phyloP scores from a whole-genome alignment of 2,113 vertebrate genomes.

The Rhagologus leucostigma region DNA sequence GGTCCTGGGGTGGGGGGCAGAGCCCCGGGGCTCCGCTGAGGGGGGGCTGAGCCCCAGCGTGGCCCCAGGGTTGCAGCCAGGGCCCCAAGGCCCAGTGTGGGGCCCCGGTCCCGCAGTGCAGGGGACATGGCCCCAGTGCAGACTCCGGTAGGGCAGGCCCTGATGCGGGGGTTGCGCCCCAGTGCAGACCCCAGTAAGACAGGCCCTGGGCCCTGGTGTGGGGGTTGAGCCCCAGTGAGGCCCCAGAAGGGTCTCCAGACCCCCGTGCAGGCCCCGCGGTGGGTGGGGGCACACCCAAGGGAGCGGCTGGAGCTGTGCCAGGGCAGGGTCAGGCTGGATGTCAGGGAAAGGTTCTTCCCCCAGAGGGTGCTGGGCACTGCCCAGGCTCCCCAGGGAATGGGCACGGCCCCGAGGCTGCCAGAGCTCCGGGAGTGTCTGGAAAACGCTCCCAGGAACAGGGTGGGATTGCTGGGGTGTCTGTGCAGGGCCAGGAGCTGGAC shows the following conservation, averaged over 20 bases:
- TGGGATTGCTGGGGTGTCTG: not conserved
- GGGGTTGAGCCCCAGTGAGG: not conserved
- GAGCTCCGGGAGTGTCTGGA: not conserved
- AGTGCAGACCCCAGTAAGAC: not conserved
- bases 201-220: not conserved
- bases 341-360: not conserved
- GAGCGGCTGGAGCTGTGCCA: not conserved
- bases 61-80: not conserved
- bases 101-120: too few species aligned
- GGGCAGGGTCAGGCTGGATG: accelerated
- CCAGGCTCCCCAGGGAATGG: not conserved
- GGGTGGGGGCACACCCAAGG: not conserved
- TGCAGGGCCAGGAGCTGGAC: not conserved
- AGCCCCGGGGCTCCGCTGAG: not conserved
- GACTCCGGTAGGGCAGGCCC: too few species aligned
- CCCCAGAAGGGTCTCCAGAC: not conserved
- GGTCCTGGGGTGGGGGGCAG: not conserved
- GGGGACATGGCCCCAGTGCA: too few species aligned
- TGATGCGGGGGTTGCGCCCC: too few species aligned
- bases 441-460: accelerated
- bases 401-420: not conserved
- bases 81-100: not conserved
- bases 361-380: not conserved
- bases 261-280: not conserved
- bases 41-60: not conserved